phyloP scores from a whole-genome alignment of 2,113 vertebrate species.

The Siphamia tubifer region DNA sequence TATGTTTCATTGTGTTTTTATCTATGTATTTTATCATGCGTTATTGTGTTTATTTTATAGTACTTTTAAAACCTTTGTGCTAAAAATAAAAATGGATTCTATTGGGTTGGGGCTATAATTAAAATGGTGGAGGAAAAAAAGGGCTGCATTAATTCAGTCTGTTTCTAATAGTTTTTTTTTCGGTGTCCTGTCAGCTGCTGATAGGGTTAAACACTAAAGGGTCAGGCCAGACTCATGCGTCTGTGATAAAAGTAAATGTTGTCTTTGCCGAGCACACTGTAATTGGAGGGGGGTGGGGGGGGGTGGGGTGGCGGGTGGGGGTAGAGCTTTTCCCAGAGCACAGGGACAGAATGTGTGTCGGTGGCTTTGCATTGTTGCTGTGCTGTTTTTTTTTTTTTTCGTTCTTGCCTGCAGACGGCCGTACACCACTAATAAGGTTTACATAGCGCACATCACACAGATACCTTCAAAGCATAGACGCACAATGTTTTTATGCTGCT shows the following conservation, averaged over 20 bases:
- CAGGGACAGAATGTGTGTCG: neutral
- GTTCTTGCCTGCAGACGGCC: neutral
- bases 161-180: no score
- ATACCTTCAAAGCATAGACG: neutral
- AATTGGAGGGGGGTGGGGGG: neutral
- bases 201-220: neutral
- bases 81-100: no score
- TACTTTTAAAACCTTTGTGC: no score
- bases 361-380: neutral
- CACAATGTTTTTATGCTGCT: neutral
- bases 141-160: no score
- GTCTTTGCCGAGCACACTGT: neutral
- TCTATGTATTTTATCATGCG: no score
- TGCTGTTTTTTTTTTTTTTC: neutral
- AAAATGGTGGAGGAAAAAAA: neutral
- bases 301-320: no score
- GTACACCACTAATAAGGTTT: neutral
- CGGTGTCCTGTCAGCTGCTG: conserved; percentile 5
- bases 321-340: neutral
- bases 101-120: no score
- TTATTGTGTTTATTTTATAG: no score
- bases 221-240: neutral
- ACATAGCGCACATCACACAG: neutral
- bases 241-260: neutral
- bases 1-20: no score